Evolutionary conservation across 2,113 vertebrate genomes (phyloP).

Genomic region (Dasyurus viverrinus): DNA sequence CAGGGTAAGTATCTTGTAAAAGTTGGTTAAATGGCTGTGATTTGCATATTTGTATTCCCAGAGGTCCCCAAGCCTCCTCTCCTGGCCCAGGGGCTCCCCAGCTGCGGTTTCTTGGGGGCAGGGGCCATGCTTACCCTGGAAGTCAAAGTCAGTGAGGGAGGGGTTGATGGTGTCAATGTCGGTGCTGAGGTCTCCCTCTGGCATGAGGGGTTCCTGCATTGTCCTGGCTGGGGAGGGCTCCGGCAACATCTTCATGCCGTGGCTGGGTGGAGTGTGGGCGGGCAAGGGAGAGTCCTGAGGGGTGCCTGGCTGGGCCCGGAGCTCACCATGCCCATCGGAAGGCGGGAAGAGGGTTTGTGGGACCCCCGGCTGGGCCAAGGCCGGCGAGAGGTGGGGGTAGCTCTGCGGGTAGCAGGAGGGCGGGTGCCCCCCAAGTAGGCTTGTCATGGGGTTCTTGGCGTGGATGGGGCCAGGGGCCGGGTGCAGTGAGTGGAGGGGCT

Average conservation of each 20-base stretch:
- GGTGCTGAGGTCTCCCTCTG: slow-evolving; percentile 89
- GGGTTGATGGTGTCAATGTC: slow-evolving; percentile 95
- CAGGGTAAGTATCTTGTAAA: neutral
- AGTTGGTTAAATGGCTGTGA: neutral
- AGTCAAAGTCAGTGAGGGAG: slow-evolving; percentile 94
- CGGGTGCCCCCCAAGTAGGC: slow-evolving; percentile 73
- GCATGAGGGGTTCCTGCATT: slow-evolving; percentile 88
- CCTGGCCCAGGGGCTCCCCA: slow-evolving; percentile 40
- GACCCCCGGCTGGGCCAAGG: slow-evolving; percentile 82
- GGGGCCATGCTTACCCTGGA: slow-evolving; percentile 86
- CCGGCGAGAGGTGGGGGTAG: slow-evolving; percentile 83
- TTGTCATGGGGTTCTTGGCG: slow-evolving; percentile 79
- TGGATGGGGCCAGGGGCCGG: slow-evolving; percentile 68
- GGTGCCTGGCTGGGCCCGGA: slow-evolving; percentile 77
- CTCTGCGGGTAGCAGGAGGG: slow-evolving; percentile 83
- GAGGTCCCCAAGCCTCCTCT: neutral
- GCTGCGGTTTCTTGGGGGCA: neutral
- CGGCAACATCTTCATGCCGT: slow-evolving; percentile 81
- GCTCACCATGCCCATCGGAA: slow-evolving; percentile 80
- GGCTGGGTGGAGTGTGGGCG: slow-evolving; percentile 87
- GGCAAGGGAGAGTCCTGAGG: slow-evolving; percentile 86
- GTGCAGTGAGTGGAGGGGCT: slow-evolving; percentile 73
- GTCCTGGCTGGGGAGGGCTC: slow-evolving; percentile 84
- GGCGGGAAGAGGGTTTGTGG: slow-evolving; percentile 78
- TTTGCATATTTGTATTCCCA: neutral